Percentiles rank a stretch among this genome's conserved stretches.
Evolutionary conservation across 2,113 vertebrate genomes (phyloP).

Genomic region (Dasyprocta punctata): DNA sequence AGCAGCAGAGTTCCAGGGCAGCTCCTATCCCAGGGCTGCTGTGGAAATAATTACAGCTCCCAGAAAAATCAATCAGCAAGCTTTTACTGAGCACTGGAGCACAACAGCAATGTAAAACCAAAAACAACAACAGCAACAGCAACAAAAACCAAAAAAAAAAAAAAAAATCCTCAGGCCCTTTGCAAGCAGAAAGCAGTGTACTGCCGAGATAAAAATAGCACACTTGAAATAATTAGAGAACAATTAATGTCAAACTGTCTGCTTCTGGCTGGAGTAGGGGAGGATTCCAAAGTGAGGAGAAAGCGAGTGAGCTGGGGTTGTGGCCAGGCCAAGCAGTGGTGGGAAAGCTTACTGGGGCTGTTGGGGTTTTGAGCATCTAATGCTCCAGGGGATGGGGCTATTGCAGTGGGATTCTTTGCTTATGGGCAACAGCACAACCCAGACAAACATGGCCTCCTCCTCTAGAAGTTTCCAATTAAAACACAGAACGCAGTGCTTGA

Average conservation of each 20-base stretch:
- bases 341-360: not conserved
- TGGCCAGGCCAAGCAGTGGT: not conserved
- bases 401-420: not conserved
- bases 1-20: not conserved
- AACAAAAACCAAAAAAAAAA: not conserved
- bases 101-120: not conserved
- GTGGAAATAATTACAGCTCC: constrained; percentile 45
- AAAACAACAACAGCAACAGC: too few relatives aligned
- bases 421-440: not conserved
- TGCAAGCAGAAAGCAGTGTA: not conserved
- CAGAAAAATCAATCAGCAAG: constrained; percentile 41
- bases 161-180: not conserved
- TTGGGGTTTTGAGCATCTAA: not conserved
- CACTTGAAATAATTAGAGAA: constrained; percentile 65
- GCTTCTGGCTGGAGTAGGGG: constrained; percentile 5
- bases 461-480: not conserved
- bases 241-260: constrained; percentile 61
- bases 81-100: not conserved
- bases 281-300: not conserved
- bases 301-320: not conserved
- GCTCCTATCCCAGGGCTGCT: not conserved
- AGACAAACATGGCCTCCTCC: not conserved
- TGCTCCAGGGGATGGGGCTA: not conserved
- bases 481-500: not conserved
- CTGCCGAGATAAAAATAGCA: constrained; percentile 62